Evolutionary conservation across 2,113 vertebrate genomes (phyloP).

Genomic region (Lonchura striata): DNA sequence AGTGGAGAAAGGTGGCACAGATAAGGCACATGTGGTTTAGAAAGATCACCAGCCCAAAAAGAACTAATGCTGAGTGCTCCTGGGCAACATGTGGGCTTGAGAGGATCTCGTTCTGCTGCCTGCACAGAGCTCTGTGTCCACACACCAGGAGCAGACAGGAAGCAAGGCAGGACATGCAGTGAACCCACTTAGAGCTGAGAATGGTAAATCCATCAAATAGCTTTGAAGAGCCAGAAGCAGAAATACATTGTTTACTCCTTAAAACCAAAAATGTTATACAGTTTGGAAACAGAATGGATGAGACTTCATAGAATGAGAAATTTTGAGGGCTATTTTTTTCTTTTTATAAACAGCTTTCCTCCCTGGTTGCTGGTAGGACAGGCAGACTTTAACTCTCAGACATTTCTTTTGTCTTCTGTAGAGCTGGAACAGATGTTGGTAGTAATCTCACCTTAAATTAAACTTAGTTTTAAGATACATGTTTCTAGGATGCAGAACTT

Average conservation of each 20-base stretch:
- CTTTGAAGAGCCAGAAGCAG: background rate
- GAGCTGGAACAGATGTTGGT: background rate
- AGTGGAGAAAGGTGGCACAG: background rate
- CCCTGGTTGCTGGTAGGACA: background rate
- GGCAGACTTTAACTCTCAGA: background rate
- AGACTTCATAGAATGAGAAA: background rate
- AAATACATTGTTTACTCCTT: background rate
- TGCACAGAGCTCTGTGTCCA: background rate
- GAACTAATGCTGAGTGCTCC: background rate
- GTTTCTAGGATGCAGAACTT: background rate
- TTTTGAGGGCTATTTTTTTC: background rate
- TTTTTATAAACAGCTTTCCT: background rate
- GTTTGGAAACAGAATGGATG: background rate
- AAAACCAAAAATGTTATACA: background rate
- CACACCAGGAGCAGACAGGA: background rate
- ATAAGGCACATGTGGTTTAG: background rate
- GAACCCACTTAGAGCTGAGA: background rate
- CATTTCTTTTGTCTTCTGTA: background rate
- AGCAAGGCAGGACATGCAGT: background rate
- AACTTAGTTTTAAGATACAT: background rate
- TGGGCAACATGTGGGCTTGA: rapidly evolving
- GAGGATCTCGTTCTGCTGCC: background rate
- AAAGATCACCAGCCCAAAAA: background rate
- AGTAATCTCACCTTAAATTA: background rate
- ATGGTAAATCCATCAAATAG: background rate